Evolutionary conservation across 1,140 invertebrate species (phyloP), one percentile per base, ranked within the genome.

Genomic region (Euglossa dilemma): DNA sequence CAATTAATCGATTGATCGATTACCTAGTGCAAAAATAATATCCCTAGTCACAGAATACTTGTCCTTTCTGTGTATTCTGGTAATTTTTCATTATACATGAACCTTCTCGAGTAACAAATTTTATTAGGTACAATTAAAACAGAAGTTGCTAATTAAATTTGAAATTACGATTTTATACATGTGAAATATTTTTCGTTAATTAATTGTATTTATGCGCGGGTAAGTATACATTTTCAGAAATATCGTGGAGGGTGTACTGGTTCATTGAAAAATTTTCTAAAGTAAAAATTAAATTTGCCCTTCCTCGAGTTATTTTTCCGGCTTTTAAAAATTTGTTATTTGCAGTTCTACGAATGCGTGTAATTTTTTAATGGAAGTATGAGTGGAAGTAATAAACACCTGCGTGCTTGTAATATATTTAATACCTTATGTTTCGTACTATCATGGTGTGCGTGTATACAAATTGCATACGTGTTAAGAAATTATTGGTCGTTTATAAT

Each of bases 401-500:
- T 59, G 56, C 54, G 43, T 74, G 71, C 9, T 25, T 14, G 23
- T 57, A 9, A 25, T 45, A 45, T 57, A 47, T 74, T 28, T 25
- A 59, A 52, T n/a, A 76, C 25, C 20, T 47, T 11, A 43, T 47
- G 18, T 28, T 76, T 76, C 36, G 20, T 14, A 20, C 43, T 9
- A 63, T 18, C 20, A 5, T 50, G 36, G 28, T 43, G 20, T 9
- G 64, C 64, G 25, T 71, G 18, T 18, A 36, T 50, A 66, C 28
- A 63, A 47, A 50, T 67, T 61, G 20, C 8, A 8, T 16, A 59
- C 25, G 25, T 50, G 66, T 79, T 70, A 18, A 18, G n/a, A n/a
- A 61, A 36, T 59, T 47, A 71, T 71, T 50, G 54, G 14, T 28
- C 23, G 25, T n/a, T 71, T 71, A 71, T 71, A 28, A 61, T 63